These are phyloP conservation scores for Campylomormyrus numenius DNA, from an alignment of 2,113 vertebrate species.

Conservation along the genomic window DNA sequence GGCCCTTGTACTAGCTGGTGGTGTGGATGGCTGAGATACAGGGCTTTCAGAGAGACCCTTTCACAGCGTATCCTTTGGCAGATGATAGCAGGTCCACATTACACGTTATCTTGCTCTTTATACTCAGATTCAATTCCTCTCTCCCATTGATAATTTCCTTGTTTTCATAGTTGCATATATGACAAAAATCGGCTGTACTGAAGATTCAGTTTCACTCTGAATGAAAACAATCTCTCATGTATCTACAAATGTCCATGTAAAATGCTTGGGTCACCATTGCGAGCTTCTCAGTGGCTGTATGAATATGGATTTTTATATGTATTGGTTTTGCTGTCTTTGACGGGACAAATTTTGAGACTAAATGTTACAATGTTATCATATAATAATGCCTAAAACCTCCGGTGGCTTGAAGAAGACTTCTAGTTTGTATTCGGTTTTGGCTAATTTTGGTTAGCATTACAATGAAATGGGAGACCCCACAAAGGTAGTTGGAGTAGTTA, in stretches of 20 bases:
- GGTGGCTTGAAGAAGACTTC: background rate
- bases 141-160: background rate
- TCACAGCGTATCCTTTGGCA: background rate
- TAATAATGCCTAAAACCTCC: background rate
- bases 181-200: background rate
- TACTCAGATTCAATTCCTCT: background rate
- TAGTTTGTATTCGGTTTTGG: background rate
- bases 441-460: background rate
- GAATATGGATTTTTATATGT: background rate
- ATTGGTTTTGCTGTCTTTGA: background rate
- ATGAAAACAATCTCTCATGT: background rate
- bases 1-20: background rate
- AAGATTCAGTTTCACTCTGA: background rate
- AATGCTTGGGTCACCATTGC: background rate
- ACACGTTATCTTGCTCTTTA: background rate
- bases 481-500: background rate
- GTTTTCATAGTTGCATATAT: background rate
- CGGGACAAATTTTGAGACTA: background rate
- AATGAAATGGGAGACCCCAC: background rate
- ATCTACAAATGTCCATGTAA: background rate
- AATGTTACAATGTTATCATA: background rate
- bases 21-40: background rate
- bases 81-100: background rate
- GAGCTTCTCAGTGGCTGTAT: background rate
- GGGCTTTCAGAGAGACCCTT: slow-evolving; percentile 8